A percentile compares a stretch with the other conserved stretches of the same genome.
phyloP scores from a whole-genome alignment of 2,797 vertebrate genomes.

The Arremon aurantiirostris region DNA sequence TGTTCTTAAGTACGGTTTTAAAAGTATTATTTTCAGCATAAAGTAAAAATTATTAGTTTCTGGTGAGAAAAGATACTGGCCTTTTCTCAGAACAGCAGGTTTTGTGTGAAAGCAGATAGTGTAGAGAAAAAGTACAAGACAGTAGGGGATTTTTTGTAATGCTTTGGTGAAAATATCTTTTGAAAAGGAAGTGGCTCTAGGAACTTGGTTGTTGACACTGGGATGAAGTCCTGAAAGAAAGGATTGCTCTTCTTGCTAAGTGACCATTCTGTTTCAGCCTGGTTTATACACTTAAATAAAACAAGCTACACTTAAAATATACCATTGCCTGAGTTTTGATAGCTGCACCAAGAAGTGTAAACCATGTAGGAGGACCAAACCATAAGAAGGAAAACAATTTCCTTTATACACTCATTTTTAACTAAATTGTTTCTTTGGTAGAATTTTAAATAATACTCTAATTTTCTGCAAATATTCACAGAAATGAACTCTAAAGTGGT shows the following conservation, averaged over 20 bases:
- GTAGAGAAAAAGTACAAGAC: neutral
- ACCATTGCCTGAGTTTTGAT: neutral
- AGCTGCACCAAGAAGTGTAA: neutral
- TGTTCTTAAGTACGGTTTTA: neutral
- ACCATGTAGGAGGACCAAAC: accelerated
- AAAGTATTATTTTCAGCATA: neutral
- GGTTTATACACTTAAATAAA: neutral
- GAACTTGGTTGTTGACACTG: neutral
- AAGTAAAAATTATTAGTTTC: neutral
- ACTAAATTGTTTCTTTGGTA: neutral
- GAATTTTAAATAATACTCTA: neutral
- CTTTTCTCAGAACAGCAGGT: neutral
- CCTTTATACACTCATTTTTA: neutral
- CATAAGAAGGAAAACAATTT: neutral
- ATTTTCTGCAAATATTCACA: neutral
- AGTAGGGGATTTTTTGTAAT: neutral
- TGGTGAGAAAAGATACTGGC: neutral
- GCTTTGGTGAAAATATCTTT: neutral
- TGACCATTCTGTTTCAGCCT: neutral
- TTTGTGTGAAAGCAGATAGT: neutral
- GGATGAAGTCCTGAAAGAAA: neutral
- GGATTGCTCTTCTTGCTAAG: neutral
- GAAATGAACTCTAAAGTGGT: neutral
- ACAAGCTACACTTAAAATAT: neutral
- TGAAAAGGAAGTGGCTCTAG: neutral